Conservation (phyloP, 2,797 vertebrate genomes). For the Echeneis naucrates region DNA sequence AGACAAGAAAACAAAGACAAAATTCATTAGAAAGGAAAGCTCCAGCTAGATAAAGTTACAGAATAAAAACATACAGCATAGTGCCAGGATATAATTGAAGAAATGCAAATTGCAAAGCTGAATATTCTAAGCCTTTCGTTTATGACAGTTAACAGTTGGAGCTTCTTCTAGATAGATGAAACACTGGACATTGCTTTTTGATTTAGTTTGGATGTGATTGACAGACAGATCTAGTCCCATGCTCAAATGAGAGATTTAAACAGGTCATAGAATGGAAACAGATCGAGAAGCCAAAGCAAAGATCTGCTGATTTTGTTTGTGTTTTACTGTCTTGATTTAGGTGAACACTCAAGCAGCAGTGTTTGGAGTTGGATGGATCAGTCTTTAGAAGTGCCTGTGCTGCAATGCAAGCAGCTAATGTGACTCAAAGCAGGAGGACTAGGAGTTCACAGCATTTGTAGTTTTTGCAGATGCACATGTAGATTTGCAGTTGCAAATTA, state of each 20-base stretch:
- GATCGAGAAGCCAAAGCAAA: background rate
- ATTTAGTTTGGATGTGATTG: background rate
- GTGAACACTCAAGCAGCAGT: background rate
- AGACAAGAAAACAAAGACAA: conserved; percentile 1
- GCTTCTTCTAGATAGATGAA: background rate
- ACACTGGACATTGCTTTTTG: background rate
- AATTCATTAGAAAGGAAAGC: background rate
- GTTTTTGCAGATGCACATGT: too few relatives aligned
- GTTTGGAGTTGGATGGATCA: background rate
- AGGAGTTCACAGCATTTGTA: background rate
- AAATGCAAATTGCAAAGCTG: background rate
- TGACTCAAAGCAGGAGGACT: background rate
- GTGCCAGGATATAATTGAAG: background rate
- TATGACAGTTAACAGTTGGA: background rate
- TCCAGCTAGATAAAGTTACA: background rate
- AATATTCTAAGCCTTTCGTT: background rate
- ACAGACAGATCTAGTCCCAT: too few relatives aligned
- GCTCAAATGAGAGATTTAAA: background rate
- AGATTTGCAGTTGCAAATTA: too few relatives aligned
- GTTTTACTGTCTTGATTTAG: background rate
- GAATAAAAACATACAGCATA: too few relatives aligned
- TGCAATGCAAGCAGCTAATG: background rate
- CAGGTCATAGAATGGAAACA: background rate
- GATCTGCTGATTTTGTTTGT: background rate
- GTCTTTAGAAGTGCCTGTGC: background rate